Conservation (phyloP, 2,888 invertebrate species). For the Dermolepida albohirtum region DNA sequence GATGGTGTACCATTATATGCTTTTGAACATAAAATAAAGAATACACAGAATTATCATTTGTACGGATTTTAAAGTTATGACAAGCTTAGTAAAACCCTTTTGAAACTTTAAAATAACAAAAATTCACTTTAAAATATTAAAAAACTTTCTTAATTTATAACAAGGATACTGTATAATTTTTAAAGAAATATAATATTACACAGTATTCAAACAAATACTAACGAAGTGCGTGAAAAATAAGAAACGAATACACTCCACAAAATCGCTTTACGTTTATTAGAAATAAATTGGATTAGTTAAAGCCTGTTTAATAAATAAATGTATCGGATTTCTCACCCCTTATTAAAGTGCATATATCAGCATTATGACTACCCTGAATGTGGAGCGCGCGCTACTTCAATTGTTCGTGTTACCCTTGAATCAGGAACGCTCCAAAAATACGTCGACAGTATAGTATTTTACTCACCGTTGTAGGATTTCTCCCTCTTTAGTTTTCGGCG, state of each 20-base stretch:
- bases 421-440: conserved; percentile 12
- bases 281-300: conserved; percentile 29
- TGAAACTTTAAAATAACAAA: too few species aligned
- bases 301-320: conserved; percentile 31
- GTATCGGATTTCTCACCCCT: conserved; percentile 26
- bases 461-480: conserved; percentile 7
- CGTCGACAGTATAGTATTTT: conserved; percentile 2
- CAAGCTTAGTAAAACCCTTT: too few species aligned
- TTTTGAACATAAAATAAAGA: too few species aligned
- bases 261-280: conserved; percentile 30
- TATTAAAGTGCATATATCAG: conserved; percentile 30
- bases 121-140: too few species aligned
- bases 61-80: too few species aligned
- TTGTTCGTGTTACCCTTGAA: conserved; percentile 30
- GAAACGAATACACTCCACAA: not conserved
- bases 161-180: too few species aligned
- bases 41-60: too few species aligned
- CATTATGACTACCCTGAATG: conserved; percentile 28
- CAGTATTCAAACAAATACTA: too few species aligned
- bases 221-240: not conserved
- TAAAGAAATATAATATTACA: too few species aligned
- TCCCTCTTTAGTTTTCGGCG: conserved; percentile 22
- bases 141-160: too few species aligned
- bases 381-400: conserved; percentile 7
- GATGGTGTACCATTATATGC: too few species aligned